Base-by-base conservation (phyloP, 2,797 vertebrate genomes). In the Alfaro cultratus region DNA sequence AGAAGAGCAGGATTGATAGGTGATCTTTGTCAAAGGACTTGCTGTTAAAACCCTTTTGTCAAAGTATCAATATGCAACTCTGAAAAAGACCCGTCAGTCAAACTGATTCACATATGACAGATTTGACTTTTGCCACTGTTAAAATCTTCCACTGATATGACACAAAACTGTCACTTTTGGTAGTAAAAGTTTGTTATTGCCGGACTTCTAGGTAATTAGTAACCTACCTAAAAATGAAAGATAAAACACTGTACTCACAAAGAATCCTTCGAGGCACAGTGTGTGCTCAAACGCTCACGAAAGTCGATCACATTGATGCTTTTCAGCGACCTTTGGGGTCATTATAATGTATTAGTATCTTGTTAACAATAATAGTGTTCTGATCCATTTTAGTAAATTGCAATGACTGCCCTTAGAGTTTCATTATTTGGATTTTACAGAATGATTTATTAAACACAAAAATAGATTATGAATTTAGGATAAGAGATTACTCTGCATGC, bases 1-100 rank as follows among this genome's bases (percentile, higher is more conserved):
- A 49, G 55, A 73, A 79, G 29, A 72, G 80, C 39, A 70, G 21
- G 23, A 70, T n/a, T 70, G 31, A 74, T 12, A 53, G 34, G 34
- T 53, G 47, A 36, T 74, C 31, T 74, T 74, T 51, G 47, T 36
- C 6, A 36, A 26, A 39, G 31, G 12, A 36, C 51, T 53, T 13
- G 21, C 36, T 39, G 18, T 73, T 73, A 6, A 51, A 73, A 73
- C 34, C 72, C 18, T 73, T 36, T 34, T 26, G 16, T 36, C 72
- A 51, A 73, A 73, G 4, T 11, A 26, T 34, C 21, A 18, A 36
- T 36, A 73, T 6, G 18, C 5, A 23, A 73, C 6, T 31, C 21
- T 36, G 3, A 73, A 51, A 51, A 73, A 73, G 31, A 51, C 8
- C n/a, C 6, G 31, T 51, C 46, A 49, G 23, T 73, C 21, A 51